Evolutionary conservation across 2,888 invertebrate species (phyloP), one percentile per base, ranked within the genome.

Genomic region (Byasa hedistus): DNA sequence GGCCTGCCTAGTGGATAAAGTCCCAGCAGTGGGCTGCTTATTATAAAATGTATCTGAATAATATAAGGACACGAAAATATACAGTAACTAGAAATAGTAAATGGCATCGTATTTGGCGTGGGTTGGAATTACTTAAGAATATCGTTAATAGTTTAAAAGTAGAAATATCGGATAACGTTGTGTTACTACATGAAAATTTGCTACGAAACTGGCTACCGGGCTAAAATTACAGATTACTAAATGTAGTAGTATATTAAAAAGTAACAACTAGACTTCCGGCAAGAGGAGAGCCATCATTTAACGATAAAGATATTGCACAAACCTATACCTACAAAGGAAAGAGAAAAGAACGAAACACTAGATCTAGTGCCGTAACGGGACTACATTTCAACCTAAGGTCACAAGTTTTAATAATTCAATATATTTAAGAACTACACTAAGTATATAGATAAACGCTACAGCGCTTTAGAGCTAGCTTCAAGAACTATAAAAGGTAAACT

Each of bases 401-500:
- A n/a, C 48, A 12, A 60, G 51, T 27, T 27, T 51, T 60, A 60
- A 51, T 27, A 60, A 24, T 60, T 51, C 48, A 52, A 39, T 65
- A 54, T 22, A 51, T n/a, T 36, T 36, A 23, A 61, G 57, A 57
- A 39, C 57, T 61, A 65, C 57, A 24, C 52, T 57, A 57, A 36
- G 36, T 24, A 32, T 64, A 56, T 22, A 65, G 44, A 54, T 59
- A 39, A 21, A 54, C 39, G 23, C 15, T 32, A 7, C 32, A 32
- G 32, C 22, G 21, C 39, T 39, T 15, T 17, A 56, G 64, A 64
- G 19, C 48, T 61, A 65, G 48, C 8, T 61, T 22, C 21, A 39
- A 32, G 56, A 56, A 32, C 55, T 56, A 24, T 27, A 65, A 59
- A 64, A 36, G 15, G 44, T 52, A n/a, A 56, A 15, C 55, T 55